These are phyloP conservation scores for Formica selysi DNA, from an alignment of 1,140 invertebrate species.

Conservation along the genomic window DNA sequence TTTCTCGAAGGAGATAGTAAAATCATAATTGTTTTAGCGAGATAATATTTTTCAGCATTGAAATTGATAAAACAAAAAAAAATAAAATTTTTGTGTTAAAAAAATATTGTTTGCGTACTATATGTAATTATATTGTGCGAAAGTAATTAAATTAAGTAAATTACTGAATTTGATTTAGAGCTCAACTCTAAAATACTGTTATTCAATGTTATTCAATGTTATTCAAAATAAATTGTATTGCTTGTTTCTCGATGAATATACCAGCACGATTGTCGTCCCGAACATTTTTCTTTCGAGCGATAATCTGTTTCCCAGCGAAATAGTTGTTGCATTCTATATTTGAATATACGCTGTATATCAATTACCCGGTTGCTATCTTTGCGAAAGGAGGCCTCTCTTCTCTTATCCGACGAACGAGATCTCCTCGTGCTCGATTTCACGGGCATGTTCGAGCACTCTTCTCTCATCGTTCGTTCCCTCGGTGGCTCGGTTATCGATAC, in stretches of 20 bases:
- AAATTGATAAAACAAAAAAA: background rate
- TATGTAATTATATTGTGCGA: background rate
- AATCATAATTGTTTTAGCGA: background rate
- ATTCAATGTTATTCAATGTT: too few relatives aligned
- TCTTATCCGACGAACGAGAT: slow-evolving; percentile 60
- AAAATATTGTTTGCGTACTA: background rate
- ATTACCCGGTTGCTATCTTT: slow-evolving; percentile 45
- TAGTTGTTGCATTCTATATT: slow-evolving; percentile 34
- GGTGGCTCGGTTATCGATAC: slow-evolving; percentile 63
- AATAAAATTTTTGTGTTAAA: background rate
- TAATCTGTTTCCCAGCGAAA: slow-evolving; percentile 26
- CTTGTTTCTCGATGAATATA: background rate
- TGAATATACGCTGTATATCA: slow-evolving; percentile 32
- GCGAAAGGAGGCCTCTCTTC: slow-evolving; percentile 31
- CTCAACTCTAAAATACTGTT: too few relatives aligned
- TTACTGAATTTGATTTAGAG: background rate
- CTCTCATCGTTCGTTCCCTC: slow-evolving; percentile 17
- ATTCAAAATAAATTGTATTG: too few relatives aligned
- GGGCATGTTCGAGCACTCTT: slow-evolving; percentile 25
- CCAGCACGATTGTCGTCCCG: background rate
- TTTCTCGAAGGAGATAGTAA: slow-evolving; percentile 18
- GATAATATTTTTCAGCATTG: too few relatives aligned
- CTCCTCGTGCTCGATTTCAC: slow-evolving; percentile 53
- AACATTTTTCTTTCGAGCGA: slow-evolving; percentile 1
- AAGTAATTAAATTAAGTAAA: background rate